Conservation (phyloP, 2,113 vertebrate genomes). For the Etia nguti region DNA sequence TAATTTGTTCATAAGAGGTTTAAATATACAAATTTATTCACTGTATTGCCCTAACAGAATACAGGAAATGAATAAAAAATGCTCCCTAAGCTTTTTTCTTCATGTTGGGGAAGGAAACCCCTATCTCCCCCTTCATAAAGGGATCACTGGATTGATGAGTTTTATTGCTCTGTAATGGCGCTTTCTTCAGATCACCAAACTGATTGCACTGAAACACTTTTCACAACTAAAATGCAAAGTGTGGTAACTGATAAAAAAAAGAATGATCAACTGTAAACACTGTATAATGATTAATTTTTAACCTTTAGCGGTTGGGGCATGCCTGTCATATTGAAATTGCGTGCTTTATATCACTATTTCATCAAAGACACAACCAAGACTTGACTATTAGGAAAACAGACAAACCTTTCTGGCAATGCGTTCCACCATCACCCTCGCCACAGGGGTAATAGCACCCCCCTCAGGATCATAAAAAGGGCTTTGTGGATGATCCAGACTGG, state of each 20-base stretch:
- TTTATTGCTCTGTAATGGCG: neutral
- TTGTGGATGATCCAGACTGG: conserved; percentile 94
- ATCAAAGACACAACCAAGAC: neutral
- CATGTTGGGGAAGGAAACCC: neutral
- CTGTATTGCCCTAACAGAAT: neutral
- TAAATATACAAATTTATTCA: neutral
- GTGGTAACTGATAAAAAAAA: neutral
- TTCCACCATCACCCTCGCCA: conserved; percentile 90
- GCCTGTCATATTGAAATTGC: neutral
- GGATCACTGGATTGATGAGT: neutral
- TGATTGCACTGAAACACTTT: neutral
- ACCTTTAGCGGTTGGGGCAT: neutral
- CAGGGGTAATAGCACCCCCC: conserved; percentile 91
- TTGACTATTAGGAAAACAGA: neutral
- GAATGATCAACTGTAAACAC: neutral
- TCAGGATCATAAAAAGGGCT: conserved; percentile 99
- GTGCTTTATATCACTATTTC: neutral
- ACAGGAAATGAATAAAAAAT: neutral
- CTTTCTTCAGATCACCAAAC: neutral
- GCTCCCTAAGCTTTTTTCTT: neutral
- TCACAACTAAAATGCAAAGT: neutral
- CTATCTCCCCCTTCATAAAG: neutral
- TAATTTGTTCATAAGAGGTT: neutral
- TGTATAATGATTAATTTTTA: neutral
- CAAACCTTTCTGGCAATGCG: conserved; percentile 95